Conservation (phyloP, 2,888 invertebrate species). For the Parnassius mnemosyne region DNA sequence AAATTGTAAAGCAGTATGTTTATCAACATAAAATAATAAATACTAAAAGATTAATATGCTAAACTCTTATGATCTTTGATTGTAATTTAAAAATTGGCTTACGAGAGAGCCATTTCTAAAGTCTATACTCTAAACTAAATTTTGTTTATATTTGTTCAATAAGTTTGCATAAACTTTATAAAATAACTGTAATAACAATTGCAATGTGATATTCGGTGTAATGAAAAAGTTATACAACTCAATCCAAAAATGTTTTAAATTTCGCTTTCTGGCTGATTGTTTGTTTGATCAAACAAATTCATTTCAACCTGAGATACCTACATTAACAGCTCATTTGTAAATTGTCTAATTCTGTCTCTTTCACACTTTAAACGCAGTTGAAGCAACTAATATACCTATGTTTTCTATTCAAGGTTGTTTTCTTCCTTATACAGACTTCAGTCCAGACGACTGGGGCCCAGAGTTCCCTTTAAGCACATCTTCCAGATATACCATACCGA, state of each 20-base stretch:
- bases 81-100: too few species aligned
- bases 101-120: too few species aligned
- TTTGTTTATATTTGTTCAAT: not conserved
- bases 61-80: too few species aligned
- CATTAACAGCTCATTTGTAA: not conserved
- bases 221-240: too few species aligned
- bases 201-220: not conserved
- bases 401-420: slow-evolving; percentile 79
- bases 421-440: slow-evolving; percentile 80
- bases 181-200: not conserved
- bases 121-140: too few species aligned
- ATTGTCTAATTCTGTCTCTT: slow-evolving; percentile 8
- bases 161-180: not conserved
- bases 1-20: too few species aligned
- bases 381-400: slow-evolving; percentile 65
- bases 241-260: not conserved
- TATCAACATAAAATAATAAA: too few species aligned
- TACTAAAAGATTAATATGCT: too few species aligned
- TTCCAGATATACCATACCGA: slow-evolving; percentile 83
- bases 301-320: too few species aligned
- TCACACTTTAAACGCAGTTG: slow-evolving; percentile 32
- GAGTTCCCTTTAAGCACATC: slow-evolving; percentile 80
- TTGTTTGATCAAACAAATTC: slow-evolving; percentile 3
- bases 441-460: slow-evolving; percentile 83
- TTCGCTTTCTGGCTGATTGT: slow-evolving; percentile 15